Evolutionary conservation across 2,797 vertebrate genomes (phyloP), one percentile per base, ranked within the genome.

Genomic region (Picus viridis): DNA sequence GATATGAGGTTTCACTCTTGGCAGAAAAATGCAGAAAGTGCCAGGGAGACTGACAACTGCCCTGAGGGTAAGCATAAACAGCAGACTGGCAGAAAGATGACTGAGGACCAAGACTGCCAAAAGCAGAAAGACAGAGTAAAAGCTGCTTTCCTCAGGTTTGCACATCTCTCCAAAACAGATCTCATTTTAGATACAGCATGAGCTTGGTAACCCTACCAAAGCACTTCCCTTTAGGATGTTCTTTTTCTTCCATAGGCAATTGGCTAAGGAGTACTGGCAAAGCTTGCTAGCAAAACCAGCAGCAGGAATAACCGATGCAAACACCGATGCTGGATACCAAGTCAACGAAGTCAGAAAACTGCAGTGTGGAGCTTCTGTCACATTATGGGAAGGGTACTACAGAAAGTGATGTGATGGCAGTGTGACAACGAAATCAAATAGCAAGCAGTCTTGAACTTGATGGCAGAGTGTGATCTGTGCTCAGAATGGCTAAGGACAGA

Each of bases 311-410:
- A 34, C 13, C 56, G 17, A 63, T 88, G 65, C 10, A 59, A 87
- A 74, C 6, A 5, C 12, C 29, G 39, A 29, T 34, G 8, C 17
- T 0, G 2, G 17, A 9, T 64, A 34, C 17, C 24, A 32, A 32
- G 36, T 64, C 56, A 59, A 9, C 47, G 27, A 43, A 59, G 27
- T 27, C 36, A 72, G 49, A 56, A 63, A 80, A 24, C 12, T 26
- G 68, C 41, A 20, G 10, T 5, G 30, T n/a, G 39, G 34, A 61
- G 22, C 58, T 73, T 59, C 39, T 84, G 30, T 56, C 57, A 14
- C 15, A 2, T 59, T 75, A 34, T 0, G 1, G 57, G 34, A 65
- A 14, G 36, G 41, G 20, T 11, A 9, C 39, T 58, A 26, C 29
- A 53, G 73, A 41, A 77, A 61, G 20, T 43, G 56, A 63, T 1